phyloP scores from a whole-genome alignment of 2,797 vertebrate species.

The Gila robusta region DNA sequence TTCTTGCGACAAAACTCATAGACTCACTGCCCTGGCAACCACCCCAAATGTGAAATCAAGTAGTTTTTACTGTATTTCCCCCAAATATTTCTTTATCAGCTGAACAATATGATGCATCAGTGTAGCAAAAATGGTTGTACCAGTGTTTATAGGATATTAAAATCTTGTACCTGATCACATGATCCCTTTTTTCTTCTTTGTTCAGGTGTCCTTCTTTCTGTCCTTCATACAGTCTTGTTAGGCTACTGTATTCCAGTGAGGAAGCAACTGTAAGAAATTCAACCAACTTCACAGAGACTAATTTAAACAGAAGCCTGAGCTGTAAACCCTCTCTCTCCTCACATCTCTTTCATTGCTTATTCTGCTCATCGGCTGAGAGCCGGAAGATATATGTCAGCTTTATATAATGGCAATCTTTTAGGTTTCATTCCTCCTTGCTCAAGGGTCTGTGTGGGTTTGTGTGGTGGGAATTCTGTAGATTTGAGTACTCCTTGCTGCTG shows the following conservation, averaged over 20 bases:
- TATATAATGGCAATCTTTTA: conserved; percentile 51
- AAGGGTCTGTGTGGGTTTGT: conserved; percentile 48
- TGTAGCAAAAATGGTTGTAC: background rate
- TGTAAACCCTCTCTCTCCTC: background rate
- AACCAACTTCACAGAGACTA: background rate
- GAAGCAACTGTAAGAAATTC: background rate
- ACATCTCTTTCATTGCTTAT: conserved; percentile 65
- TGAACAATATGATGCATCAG: background rate
- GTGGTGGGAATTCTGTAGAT: conserved; percentile 25
- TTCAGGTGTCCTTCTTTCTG: background rate
- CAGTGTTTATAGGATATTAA: background rate
- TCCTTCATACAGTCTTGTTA: conserved; percentile 20
- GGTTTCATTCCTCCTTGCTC: conserved; percentile 58
- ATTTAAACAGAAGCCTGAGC: conserved; percentile 1
- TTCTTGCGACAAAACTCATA: background rate
- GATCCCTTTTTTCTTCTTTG: conserved; percentile 31
- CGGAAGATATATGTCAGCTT: conserved; percentile 47
- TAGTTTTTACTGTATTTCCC: background rate
- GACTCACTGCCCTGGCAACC: background rate
- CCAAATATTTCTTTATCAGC: background rate
- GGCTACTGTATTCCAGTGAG: background rate
- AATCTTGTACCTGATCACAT: conserved; percentile 33
- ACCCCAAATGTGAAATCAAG: background rate
- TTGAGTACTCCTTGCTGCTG: conserved; percentile 53
- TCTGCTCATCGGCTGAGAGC: conserved; percentile 29